phyloP scores from a whole-genome alignment of 2,888 invertebrate genomes.

The Agriotes lineatus region DNA sequence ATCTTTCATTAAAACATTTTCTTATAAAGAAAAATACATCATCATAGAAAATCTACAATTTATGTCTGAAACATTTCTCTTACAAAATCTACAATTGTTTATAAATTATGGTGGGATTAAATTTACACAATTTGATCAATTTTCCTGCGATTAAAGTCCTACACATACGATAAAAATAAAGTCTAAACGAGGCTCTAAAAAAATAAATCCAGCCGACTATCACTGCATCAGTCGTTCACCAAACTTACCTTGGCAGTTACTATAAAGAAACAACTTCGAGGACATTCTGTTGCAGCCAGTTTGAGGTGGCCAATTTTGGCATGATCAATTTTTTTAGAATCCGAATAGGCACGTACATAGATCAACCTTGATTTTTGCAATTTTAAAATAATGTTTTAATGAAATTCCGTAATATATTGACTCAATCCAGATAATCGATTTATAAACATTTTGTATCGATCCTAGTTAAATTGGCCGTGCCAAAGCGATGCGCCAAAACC shows the following conservation, averaged over 20 bases:
- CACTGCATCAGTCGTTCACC: conserved; percentile 21
- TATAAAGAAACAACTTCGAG: no score
- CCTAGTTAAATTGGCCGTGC: no score
- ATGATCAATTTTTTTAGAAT: no score
- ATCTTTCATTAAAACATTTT: conserved; percentile 62
- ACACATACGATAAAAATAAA: conserved; percentile 37
- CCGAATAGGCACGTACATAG: no score
- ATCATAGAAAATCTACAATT: conserved; percentile 63
- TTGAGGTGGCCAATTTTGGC: no score
- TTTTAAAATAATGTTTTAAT: no score
- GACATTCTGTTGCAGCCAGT: no score
- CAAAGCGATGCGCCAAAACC: no score
- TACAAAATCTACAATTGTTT: conserved; percentile 39
- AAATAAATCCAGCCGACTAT: conserved; percentile 25
- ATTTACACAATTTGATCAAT: conserved; percentile 46
- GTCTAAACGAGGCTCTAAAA: conserved; percentile 34
- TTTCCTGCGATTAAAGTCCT: conserved; percentile 37
- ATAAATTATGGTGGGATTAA: conserved; percentile 34
- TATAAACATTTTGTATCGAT: no score
- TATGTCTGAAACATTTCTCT: conserved; percentile 46
- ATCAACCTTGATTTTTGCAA: no score
- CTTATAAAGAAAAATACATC: conserved; percentile 63
- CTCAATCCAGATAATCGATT: no score
- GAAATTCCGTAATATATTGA: no score
- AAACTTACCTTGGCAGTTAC: conserved; percentile 1